Evolutionary conservation across 1,140 invertebrate genomes (phyloP).

Genomic region (Microplitis demolitor): DNA sequence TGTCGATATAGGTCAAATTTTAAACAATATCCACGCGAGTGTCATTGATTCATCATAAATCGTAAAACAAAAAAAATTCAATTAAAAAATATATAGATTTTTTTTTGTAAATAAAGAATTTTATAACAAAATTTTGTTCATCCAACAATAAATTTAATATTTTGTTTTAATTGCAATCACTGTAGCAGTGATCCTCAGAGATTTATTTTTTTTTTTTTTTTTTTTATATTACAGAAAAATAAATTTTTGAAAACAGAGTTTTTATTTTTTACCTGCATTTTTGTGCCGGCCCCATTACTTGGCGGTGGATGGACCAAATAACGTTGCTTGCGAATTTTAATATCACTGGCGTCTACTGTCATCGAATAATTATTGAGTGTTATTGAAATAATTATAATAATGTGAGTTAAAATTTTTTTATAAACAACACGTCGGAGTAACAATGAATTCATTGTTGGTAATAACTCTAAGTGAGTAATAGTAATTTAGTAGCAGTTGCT

Average conservation of each 20-base stretch:
- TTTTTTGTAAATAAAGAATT: not conserved
- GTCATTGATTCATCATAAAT: not conserved
- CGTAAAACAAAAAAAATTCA: not conserved
- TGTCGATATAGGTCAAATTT: not conserved
- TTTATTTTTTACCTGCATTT: conserved; percentile 50
- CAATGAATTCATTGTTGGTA: conserved; percentile 1
- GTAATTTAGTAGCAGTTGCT: not conserved
- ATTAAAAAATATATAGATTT: not conserved
- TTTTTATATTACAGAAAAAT: not conserved
- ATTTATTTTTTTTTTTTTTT: not conserved
- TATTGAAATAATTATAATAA: not conserved
- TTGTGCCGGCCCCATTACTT: conserved; percentile 32
- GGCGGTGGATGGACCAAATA: conserved; percentile 51
- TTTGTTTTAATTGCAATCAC: not conserved
- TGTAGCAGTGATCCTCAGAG: not conserved
- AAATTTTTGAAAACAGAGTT: not conserved
- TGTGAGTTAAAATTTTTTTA: not conserved
- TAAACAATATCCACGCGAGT: not conserved
- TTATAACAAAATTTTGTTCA: no score
- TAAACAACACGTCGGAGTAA: not conserved
- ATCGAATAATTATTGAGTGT: not conserved
- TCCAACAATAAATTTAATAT: no score
- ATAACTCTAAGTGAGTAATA: not conserved
- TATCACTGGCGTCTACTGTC: not conserved
- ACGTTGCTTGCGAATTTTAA: conserved; percentile 28